A percentile compares a stretch with the other conserved stretches of the same genome.
Evolutionary conservation across 1,140 invertebrate genomes (phyloP).

Genomic region (Agrypnia vestita): DNA sequence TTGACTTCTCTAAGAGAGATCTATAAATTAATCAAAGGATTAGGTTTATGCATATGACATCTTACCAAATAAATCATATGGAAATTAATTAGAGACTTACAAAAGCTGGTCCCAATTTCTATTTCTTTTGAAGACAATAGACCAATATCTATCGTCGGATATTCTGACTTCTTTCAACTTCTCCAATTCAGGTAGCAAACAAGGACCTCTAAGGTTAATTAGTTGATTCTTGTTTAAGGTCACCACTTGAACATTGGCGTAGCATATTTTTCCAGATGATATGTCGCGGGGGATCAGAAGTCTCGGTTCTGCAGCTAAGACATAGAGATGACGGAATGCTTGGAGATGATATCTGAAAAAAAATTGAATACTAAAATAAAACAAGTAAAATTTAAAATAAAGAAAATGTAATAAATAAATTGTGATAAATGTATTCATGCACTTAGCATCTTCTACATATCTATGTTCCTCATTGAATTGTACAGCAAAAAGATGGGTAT

Average conservation of each 20-base stretch:
- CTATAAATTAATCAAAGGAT: conserved; percentile 65
- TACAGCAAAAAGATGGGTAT: no score
- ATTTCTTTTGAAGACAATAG: conserved; percentile 85
- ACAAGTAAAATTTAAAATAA: no score
- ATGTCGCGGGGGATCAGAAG: conserved; percentile 91
- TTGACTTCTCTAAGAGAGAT: conserved; percentile 79
- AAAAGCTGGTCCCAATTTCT: conserved; percentile 88
- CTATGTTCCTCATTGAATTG: no score
- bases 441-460: no score
- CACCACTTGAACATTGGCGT: conserved; percentile 83
- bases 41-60: not conserved
- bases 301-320: conserved; percentile 91
- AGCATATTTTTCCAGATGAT: conserved; percentile 84
- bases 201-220: conserved; percentile 83
- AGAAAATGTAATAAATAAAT: no score
- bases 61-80: not conserved
- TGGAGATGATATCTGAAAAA: conserved; percentile 90
- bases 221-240: conserved; percentile 71
- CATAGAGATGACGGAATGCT: conserved; percentile 96
- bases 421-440: no score
- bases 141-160: conserved; percentile 90
- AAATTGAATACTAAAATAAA: no score
- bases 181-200: conserved; percentile 88
- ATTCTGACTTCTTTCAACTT: conserved; percentile 84
- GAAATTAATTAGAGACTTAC: conserved; percentile 68